Evolutionary conservation across 2,888 invertebrate genomes (phyloP), one percentile per base, ranked within the genome.

Genomic region (Drosophila glabriapex): DNA sequence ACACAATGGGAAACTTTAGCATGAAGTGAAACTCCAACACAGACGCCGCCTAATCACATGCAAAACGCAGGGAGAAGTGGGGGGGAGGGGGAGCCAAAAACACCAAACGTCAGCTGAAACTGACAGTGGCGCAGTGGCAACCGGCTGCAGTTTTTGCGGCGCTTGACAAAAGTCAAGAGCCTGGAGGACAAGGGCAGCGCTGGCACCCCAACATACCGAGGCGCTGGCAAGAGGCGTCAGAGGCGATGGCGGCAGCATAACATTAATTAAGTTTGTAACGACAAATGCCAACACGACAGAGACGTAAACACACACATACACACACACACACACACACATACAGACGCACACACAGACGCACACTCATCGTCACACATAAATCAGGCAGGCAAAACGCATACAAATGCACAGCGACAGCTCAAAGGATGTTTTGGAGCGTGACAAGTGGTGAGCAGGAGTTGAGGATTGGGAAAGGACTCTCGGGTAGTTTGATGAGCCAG

Each of bases 41-140:
- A 77, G 56, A 74, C 66, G 59, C 49, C 68, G 70, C 68, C 79
- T 80, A 80, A 80, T 80, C 79, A 80, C 79, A 80, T 80, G 79
- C 79, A 80, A 79, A 82, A 68, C 74, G 58, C 54, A 62, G 37
- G 61, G 35, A 54, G 63, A 50, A 46, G 31, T 12, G 16, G 14
- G 16, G 31, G 19, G 22, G 28, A 28, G 14, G 22, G 28, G 22
- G 6, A 19, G 28, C 22, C 63, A 70, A 66, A 90, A 87, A 78
- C 85, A 78, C 85, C 85, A 83, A 88, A 85, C 85, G 89, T 90
- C 85, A 86, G 90, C 90, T 90, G 90, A 91, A 91, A 79, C 91
- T 90, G 89, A 90, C 91, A 91, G 88, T 80, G 85, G 76, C 68
- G 80, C 75, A 70, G 56, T 74, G 49, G 59, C 46, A 53, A 54